Evolutionary conservation across 1,140 invertebrate species (phyloP).

Genomic region (Hyphantria cunea): DNA sequence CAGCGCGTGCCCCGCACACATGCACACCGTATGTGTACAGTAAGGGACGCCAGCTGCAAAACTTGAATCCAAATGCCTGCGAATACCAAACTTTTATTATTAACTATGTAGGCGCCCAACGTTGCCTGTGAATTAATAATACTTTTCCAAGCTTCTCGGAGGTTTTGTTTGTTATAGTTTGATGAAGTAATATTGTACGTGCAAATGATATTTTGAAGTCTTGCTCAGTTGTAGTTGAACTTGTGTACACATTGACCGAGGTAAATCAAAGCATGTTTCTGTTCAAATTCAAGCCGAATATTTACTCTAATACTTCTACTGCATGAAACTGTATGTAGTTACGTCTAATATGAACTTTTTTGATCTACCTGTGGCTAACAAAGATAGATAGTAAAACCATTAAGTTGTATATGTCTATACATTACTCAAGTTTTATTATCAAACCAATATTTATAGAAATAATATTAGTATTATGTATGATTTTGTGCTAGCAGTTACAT

Average conservation of each 20-base stretch:
- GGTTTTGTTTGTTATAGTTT: slow-evolving; percentile 22
- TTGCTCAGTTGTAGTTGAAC: neutral
- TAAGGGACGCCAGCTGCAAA: slow-evolving; percentile 69
- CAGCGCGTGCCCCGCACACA: slow-evolving; percentile 44
- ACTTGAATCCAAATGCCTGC: slow-evolving; percentile 59
- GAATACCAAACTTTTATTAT: slow-evolving; percentile 71
- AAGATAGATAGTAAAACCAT: too few species aligned
- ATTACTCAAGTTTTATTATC: too few species aligned
- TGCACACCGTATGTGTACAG: slow-evolving; percentile 29
- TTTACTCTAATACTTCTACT: too few species aligned
- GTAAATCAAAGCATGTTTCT: too few species aligned
- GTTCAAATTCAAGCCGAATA: too few species aligned
- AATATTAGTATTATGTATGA: too few species aligned
- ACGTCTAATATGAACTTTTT: too few species aligned
- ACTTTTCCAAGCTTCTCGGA: slow-evolving; percentile 27
- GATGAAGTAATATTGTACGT: slow-evolving; percentile 6
- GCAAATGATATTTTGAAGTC: neutral
- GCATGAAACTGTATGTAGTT: too few species aligned
- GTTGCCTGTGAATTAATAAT: slow-evolving; percentile 29
- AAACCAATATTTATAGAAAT: too few species aligned
- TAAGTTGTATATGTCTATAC: too few species aligned
- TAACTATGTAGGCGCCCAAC: slow-evolving; percentile 33
- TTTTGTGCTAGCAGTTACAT: too few species aligned
- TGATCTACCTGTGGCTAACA: too few species aligned
- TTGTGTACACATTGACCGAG: neutral